These are phyloP conservation scores for Fabriciana adippe DNA, from an alignment of 2,888 invertebrate genomes.

Conservation along the genomic window DNA sequence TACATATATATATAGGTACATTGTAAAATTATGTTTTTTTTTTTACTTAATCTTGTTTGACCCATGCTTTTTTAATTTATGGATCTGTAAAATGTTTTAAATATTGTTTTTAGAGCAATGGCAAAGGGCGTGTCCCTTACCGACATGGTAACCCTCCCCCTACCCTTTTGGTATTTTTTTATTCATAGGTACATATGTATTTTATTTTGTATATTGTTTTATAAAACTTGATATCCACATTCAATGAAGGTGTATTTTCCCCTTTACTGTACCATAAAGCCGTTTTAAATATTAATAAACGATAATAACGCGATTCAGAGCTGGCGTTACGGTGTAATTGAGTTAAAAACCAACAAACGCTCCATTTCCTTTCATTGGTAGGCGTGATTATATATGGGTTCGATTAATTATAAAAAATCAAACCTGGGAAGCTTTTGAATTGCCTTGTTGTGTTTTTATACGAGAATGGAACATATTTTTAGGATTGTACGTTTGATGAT, in stretches of 20 bases:
- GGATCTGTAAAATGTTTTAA: no score
- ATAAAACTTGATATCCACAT: slow-evolving; percentile 20
- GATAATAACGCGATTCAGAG: slow-evolving; percentile 28
- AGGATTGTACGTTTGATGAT: neutral
- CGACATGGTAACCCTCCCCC: no score
- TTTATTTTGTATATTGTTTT: neutral
- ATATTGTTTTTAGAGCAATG: no score
- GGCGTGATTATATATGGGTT: slow-evolving; percentile 14
- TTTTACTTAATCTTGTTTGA: no score
- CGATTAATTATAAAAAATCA: slow-evolving; percentile 17
- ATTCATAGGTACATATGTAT: no score
- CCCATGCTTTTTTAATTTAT: no score
- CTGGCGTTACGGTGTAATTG: slow-evolving; percentile 32
- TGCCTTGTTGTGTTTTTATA: neutral
- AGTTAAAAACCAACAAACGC: slow-evolving; percentile 31
- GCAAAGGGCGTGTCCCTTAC: no score
- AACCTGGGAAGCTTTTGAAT: neutral
- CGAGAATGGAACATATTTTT: no score
- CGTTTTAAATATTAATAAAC: slow-evolving; percentile 35
- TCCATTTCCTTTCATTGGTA: slow-evolving; percentile 23
- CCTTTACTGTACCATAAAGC: slow-evolving; percentile 5
- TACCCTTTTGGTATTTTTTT: no score
- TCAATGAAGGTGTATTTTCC: slow-evolving; percentile 12
- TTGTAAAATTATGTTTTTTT: no score
- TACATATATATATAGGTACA: no score